phyloP scores from a whole-genome alignment of 2,113 vertebrate genomes.

The Scopus umbretta region DNA sequence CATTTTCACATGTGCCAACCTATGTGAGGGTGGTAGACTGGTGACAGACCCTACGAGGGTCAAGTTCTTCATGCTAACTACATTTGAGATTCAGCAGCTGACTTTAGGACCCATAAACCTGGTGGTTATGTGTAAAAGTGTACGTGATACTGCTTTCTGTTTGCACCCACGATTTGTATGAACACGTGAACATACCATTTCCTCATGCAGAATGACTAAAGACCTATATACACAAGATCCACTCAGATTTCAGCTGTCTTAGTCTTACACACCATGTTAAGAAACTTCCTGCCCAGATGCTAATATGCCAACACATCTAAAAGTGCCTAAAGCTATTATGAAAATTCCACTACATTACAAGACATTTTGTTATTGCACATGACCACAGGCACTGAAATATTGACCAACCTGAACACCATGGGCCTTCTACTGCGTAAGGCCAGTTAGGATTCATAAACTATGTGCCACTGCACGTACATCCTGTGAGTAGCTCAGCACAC shows the following conservation, averaged over 20 bases:
- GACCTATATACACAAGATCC: neutral
- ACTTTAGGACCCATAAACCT: neutral
- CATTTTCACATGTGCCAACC: neutral
- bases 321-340: neutral
- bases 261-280: neutral
- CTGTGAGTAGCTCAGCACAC: neutral
- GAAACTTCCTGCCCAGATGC: neutral
- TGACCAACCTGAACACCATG: neutral
- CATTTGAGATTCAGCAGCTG: neutral
- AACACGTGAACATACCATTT: neutral
- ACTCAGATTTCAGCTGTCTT: neutral
- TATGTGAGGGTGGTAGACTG: neutral
- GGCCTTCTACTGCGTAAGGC: neutral
- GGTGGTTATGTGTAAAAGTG: accelerated
- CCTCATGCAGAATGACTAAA: neutral
- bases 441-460: neutral
- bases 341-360: neutral
- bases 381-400: neutral
- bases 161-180: neutral
- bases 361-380: neutral
- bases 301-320: neutral
- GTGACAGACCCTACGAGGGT: neutral
- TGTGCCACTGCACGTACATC: too few relatives aligned
- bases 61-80: neutral
- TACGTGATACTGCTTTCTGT: neutral